A percentile compares a stretch with the other conserved stretches of the same genome.
Evolutionary conservation across 2,888 invertebrate genomes (phyloP).

Genomic region (Hemistola chrysoprasaria): DNA sequence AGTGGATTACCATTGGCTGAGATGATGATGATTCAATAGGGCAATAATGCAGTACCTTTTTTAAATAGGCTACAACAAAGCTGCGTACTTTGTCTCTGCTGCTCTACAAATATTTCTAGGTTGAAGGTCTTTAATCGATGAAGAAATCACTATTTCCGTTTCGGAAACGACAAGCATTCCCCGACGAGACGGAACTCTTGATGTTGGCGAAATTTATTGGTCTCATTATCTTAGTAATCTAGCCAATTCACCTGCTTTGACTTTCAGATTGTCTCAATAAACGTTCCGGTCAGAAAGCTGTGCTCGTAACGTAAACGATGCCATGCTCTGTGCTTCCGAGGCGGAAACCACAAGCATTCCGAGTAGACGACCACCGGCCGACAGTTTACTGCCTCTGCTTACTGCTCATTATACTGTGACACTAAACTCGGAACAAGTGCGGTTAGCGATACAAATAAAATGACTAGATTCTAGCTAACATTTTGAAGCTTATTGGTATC

Average conservation of each 20-base stretch:
- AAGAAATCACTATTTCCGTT: constrained; percentile 1
- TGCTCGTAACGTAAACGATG: constrained; percentile 20
- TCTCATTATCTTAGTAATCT: neutral
- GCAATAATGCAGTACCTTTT: too few species aligned
- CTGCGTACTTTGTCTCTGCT: too few species aligned
- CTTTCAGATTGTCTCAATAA: too few species aligned
- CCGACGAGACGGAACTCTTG: neutral
- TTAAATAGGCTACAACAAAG: too few species aligned
- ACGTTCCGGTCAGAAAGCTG: too few species aligned
- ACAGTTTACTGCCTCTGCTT: neutral
- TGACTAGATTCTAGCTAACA: too few species aligned
- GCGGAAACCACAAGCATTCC: constrained; percentile 60
- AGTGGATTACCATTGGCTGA: too few species aligned
- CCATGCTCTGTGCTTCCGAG: constrained; percentile 47
- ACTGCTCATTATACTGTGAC: constrained; percentile 7
- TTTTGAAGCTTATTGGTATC: neutral
- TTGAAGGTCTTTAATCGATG: too few species aligned
- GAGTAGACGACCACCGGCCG: constrained; percentile 4
- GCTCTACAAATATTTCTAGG: too few species aligned
- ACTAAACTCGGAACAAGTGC: constrained; percentile 30
- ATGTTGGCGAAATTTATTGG: constrained; percentile 8
- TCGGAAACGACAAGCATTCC: constrained; percentile 12
- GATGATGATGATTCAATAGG: too few species aligned
- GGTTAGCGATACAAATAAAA: constrained; percentile 13
- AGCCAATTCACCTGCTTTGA: constrained; percentile 7